A percentile compares a stretch with the other conserved stretches of the same genome.
phyloP scores from a whole-genome alignment of 2,113 vertebrate species.

The Macrotis lagotis region DNA sequence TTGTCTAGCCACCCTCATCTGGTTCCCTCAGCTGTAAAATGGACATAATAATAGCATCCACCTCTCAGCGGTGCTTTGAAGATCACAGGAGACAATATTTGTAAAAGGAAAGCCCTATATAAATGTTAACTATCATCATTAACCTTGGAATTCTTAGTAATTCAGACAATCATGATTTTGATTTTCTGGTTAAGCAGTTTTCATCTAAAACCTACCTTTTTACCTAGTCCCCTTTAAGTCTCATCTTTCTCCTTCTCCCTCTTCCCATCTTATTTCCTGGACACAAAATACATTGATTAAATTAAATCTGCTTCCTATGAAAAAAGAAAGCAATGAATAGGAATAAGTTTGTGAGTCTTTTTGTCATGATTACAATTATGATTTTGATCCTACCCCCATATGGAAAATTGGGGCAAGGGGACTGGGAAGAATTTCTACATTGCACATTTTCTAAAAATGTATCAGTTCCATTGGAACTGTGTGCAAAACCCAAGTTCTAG shows the following conservation, averaged over 20 bases:
- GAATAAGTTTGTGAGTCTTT: neutral
- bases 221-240: too few relatives aligned
- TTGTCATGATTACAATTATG: neutral
- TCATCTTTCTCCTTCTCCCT: neutral
- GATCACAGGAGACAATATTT: neutral
- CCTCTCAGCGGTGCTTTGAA: neutral
- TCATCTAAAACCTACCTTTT: neutral
- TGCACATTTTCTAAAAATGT: conserved; percentile 75
- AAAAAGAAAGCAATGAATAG: conserved; percentile 13
- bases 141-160: neutral
- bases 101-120: neutral
- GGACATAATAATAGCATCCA: neutral
- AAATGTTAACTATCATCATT: neutral
- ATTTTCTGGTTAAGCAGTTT: neutral
- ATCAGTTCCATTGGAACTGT: conserved; percentile 68
- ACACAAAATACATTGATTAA: conserved; percentile 44
- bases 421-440: conserved; percentile 70
- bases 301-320: conserved; percentile 34
- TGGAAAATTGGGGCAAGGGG: conserved; percentile 36
- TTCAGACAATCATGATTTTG: neutral
- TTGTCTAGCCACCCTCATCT: neutral
- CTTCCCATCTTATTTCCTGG: neutral
- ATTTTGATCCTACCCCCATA: neutral
- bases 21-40: neutral
- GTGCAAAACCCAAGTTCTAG: conserved; percentile 60